These are phyloP conservation scores for Lamellibrachia luymesi DNA, from an alignment of 1,140 invertebrate genomes.

Conservation along the genomic window DNA sequence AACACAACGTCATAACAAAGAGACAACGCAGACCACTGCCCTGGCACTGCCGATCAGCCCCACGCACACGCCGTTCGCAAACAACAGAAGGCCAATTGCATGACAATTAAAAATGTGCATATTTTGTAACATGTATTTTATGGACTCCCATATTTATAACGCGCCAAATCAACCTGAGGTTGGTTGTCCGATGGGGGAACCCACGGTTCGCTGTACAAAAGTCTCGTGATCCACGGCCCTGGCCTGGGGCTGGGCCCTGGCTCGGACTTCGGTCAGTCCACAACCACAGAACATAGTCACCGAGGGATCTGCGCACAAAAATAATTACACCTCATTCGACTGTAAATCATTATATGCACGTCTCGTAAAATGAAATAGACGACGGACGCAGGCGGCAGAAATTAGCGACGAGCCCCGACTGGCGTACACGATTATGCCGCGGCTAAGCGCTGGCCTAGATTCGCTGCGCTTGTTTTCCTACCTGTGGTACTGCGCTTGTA, in stretches of 20 bases:
- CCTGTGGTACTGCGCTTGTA: constrained; percentile 98
- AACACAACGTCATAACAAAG: background rate
- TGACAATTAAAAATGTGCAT: background rate
- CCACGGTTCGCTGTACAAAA: background rate
- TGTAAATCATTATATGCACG: background rate
- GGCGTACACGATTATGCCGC: background rate
- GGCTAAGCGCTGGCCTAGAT: constrained; percentile 5
- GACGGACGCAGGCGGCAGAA: background rate
- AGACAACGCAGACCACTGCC: background rate
- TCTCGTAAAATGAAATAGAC: constrained; percentile 5
- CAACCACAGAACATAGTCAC: background rate
- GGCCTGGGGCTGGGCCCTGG: background rate
- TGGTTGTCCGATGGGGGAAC: background rate
- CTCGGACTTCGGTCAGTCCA: background rate
- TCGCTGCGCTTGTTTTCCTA: constrained; percentile 64
- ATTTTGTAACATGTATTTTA: background rate
- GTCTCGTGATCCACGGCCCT: background rate
- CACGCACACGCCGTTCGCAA: background rate
- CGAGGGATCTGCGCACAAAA: background rate
- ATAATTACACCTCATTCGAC: constrained; percentile 5
- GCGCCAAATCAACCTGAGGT: background rate
- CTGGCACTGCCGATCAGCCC: background rate
- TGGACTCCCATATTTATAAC: background rate
- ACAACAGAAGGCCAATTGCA: background rate
- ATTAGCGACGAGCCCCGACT: background rate